phyloP scores from a whole-genome alignment of 2,797 vertebrate genomes.

The Falco biarmicus region DNA sequence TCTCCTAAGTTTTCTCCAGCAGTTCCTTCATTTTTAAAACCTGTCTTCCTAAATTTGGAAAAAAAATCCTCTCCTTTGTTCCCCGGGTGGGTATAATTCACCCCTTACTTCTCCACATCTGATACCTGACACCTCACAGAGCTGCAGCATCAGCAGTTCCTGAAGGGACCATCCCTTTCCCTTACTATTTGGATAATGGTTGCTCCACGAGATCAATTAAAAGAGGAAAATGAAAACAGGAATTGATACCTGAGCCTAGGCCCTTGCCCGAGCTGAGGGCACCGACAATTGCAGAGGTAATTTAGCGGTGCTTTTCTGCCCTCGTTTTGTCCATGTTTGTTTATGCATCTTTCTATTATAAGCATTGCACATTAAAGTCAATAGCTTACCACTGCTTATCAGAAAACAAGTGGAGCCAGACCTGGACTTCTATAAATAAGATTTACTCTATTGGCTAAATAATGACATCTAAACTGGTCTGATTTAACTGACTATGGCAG shows the following conservation, averaged over 20 bases:
- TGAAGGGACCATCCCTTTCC: constrained; percentile 28
- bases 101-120: background rate
- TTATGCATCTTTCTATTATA: constrained; percentile 52
- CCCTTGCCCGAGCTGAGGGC: constrained; percentile 19
- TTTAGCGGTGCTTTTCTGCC: constrained; percentile 38
- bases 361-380: constrained; percentile 48
- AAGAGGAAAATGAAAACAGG: constrained; percentile 51
- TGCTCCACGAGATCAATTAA: constrained; percentile 38
- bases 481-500: constrained; percentile 73
- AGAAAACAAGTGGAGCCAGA: constrained; percentile 69
- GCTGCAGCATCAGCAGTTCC: constrained; percentile 23
- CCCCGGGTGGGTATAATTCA: constrained; percentile 31
- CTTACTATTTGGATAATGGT: constrained; percentile 21
- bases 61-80: background rate
- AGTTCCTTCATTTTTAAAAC: constrained; percentile 10
- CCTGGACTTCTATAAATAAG: constrained; percentile 70
- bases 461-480: constrained; percentile 72
- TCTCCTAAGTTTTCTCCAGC: background rate
- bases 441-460: constrained; percentile 73
- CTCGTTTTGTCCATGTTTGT: constrained; percentile 58
- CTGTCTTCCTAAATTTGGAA: background rate
- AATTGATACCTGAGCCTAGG: constrained; percentile 30
- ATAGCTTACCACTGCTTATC: constrained; percentile 62
- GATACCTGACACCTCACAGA: constrained; percentile 9
- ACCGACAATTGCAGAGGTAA: constrained; percentile 34